Evolutionary conservation across 2,888 invertebrate genomes (phyloP), one percentile per base, ranked within the genome.

Genomic region (Synergus laeviventris): DNA sequence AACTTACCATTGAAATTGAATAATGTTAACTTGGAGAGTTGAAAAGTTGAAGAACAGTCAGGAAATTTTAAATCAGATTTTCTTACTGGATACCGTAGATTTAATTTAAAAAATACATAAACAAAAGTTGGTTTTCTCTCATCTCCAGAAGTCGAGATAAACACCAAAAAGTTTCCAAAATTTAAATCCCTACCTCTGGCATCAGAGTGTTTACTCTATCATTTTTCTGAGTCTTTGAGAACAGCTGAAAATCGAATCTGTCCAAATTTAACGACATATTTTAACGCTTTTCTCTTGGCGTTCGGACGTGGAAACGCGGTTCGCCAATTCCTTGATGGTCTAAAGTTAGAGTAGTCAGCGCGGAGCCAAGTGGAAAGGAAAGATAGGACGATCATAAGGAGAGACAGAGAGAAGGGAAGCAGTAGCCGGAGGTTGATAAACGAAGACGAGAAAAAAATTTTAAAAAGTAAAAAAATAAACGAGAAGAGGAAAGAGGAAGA

Each of bases 311-410:
- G 39, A 21, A 73, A 64, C 75, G 76, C 75, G 78, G 81, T 84
- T 84, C 84, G 86, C 86, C 87, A 87, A 87, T 86, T 88, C 84
- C 85, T 85, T 77, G 80, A 80, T 77, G 81, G 81, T 86, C 87
- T 89, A 88, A 89, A 89, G 86, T 89, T 89, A 88, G 87, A 83
- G 78, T 78, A 80, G 81, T 84, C 83, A 79, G 82, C 79, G 80
- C 78, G 79, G 81, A 84, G 86, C 85, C 86, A 86, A 86, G 79
- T 75, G 74, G 42, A 76, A 74, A 77, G 45, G 73, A 76, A 74
- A 70, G 74, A 62, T 74, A 78, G 76, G 74, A 77, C 74, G 64
- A 62, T 31, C 16, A 24, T 66, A 31, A 66, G 66, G 18, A 42
- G 66, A 66, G 66, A 66, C 14, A 66, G 39, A 39, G 59, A 24